These are phyloP conservation scores for Ochlodes sylvanus DNA, from an alignment of 2,888 invertebrate species.

Conservation along the genomic window DNA sequence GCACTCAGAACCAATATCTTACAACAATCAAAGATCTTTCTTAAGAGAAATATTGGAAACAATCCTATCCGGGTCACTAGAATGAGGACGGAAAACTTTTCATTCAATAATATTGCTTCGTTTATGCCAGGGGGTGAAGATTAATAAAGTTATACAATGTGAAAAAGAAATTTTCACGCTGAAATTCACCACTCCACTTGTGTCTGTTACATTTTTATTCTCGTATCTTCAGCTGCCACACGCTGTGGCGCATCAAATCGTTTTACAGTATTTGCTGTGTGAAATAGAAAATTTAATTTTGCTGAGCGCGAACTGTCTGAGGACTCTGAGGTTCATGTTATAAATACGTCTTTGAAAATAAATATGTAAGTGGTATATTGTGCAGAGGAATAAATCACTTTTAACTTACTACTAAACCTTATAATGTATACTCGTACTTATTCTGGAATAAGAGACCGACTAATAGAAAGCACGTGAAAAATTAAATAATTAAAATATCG, in stretches of 20 bases:
- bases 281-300: slow-evolving; percentile 32
- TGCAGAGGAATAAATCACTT: too few species aligned
- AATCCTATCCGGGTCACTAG: slow-evolving; percentile 4
- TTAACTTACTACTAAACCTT: too few species aligned
- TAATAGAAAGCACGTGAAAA: too few species aligned
- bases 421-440: too few species aligned
- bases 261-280: slow-evolving; percentile 16
- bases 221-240: slow-evolving; percentile 23
- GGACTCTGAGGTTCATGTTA: slow-evolving; percentile 39
- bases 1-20: slow-evolving; percentile 17
- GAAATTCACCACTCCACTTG: slow-evolving; percentile 15
- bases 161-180: slow-evolving; percentile 30
- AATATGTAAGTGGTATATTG: not conserved
- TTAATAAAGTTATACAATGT: slow-evolving; percentile 33
- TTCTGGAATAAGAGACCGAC: too few species aligned
- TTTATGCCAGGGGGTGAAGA: slow-evolving; percentile 13
- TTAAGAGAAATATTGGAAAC: slow-evolving; percentile 18
- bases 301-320: not conserved
- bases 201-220: slow-evolving; percentile 18
- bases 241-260: slow-evolving; percentile 19
- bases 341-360: not conserved
- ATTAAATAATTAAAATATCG: too few species aligned
- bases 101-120: slow-evolving; percentile 19
- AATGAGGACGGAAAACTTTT: slow-evolving; percentile 5
- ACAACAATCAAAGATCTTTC: not conserved